phyloP scores from a whole-genome alignment of 1,140 invertebrate genomes.

The Amyelois transitella region DNA sequence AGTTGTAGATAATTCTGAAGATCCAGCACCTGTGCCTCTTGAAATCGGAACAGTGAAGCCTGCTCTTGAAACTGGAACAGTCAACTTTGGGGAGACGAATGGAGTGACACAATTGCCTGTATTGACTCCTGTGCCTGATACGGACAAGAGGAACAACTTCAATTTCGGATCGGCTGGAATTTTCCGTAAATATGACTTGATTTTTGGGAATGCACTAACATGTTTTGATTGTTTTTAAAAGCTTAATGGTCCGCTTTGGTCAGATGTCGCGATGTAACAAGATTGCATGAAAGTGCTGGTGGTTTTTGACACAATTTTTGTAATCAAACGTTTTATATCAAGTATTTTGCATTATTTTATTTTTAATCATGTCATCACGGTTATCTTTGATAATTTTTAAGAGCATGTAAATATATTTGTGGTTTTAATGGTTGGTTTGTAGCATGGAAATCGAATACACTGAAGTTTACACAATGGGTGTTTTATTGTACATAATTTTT shows the following conservation, averaged over 20 bases:
- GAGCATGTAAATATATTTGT: too few relatives aligned
- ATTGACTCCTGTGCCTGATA: slow-evolving; percentile 32
- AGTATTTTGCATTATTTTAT: too few relatives aligned
- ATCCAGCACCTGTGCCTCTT: background rate
- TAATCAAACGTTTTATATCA: too few relatives aligned
- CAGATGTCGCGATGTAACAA: too few relatives aligned
- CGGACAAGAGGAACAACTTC: slow-evolving; percentile 32
- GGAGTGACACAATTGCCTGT: slow-evolving; percentile 14
- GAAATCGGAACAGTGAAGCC: background rate
- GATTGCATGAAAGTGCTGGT: too few relatives aligned
- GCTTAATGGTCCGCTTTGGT: background rate
- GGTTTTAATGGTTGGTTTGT: too few relatives aligned
- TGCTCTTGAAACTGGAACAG: background rate
- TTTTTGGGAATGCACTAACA: background rate
- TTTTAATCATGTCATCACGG: too few relatives aligned
- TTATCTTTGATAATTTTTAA: too few relatives aligned
- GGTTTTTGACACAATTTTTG: too few relatives aligned
- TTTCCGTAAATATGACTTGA: slow-evolving; percentile 41
- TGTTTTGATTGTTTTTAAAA: background rate
- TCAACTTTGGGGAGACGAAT: background rate
- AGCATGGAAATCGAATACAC: too few relatives aligned
- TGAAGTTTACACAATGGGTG: too few relatives aligned
- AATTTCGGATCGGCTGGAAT: slow-evolving; percentile 31
- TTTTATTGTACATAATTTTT: too few relatives aligned
- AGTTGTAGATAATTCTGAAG: background rate